A percentile compares a stretch with the other conserved stretches of the same genome.
phyloP scores from a whole-genome alignment of 2,113 vertebrate species.

The Vimba vimba region DNA sequence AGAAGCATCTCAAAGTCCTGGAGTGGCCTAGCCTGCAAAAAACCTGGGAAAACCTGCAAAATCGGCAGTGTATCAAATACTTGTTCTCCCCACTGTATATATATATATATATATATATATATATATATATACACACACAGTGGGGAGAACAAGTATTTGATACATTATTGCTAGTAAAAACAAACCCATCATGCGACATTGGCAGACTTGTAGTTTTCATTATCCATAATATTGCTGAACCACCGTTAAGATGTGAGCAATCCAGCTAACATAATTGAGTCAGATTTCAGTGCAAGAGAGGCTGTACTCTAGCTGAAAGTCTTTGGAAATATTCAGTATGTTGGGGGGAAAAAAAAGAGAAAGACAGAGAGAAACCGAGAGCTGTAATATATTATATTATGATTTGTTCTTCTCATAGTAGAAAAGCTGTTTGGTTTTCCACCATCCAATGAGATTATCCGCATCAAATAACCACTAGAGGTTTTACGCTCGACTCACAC shows the following conservation, averaged over 20 bases:
- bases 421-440: conserved; percentile 53
- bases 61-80: too few species aligned
- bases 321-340: background rate
- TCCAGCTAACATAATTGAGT: background rate
- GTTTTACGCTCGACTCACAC: conserved; percentile 36
- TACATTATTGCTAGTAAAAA: background rate
- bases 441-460: conserved; percentile 60
- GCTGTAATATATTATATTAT: conserved; percentile 51
- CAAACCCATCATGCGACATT: background rate
- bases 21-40: too few species aligned
- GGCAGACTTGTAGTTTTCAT: conserved; percentile 1
- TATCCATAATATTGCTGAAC: background rate
- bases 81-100: too few species aligned
- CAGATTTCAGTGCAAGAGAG: background rate
- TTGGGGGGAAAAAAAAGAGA: background rate
- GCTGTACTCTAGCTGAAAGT: conserved; percentile 3
- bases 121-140: too few species aligned
- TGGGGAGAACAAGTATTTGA: too few species aligned
- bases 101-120: too few species aligned
- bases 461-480: conserved; percentile 60
- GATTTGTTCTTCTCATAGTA: conserved; percentile 40
- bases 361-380: background rate
- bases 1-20: too few species aligned
- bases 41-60: too few species aligned
- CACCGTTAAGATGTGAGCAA: background rate